These are phyloP conservation scores for Centropristis striata DNA, from an alignment of 2,113 vertebrate species.

Conservation along the genomic window DNA sequence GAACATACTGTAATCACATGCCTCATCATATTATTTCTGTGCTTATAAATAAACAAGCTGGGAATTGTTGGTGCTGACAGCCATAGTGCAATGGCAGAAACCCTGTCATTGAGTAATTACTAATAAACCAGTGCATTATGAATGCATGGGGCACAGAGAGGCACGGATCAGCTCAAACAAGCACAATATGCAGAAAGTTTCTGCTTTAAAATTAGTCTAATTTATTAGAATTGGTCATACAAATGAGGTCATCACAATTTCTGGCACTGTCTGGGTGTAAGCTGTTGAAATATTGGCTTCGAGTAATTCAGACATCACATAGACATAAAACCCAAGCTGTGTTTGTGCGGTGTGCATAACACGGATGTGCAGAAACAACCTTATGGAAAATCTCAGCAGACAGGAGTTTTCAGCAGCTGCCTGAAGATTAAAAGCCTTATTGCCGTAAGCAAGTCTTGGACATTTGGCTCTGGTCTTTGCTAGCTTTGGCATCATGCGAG, in stretches of 20 bases:
- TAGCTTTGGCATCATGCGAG: slow-evolving; percentile 44
- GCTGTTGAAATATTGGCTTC: slow-evolving; percentile 45
- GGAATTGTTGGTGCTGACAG: slow-evolving; percentile 22
- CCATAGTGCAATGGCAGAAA: slow-evolving; percentile 29
- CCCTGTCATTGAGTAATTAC: slow-evolving; percentile 48
- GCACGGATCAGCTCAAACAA: slow-evolving; percentile 26
- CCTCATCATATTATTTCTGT: slow-evolving; percentile 58
- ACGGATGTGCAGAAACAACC: slow-evolving; percentile 17
- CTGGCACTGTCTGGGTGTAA: slow-evolving; percentile 31
- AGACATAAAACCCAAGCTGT: slow-evolving; percentile 34
- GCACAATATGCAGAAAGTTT: slow-evolving; percentile 27
- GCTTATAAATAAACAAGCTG: slow-evolving; percentile 44
- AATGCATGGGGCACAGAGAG: slow-evolving; percentile 26
- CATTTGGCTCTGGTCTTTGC: slow-evolving; percentile 31
- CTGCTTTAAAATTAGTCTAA: slow-evolving; percentile 36
- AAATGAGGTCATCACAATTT: slow-evolving; percentile 54
- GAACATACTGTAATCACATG: slow-evolving; percentile 55
- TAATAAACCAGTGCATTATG: slow-evolving; percentile 44
- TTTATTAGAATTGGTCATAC: slow-evolving; percentile 43
- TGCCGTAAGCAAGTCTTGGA: slow-evolving; percentile 41
- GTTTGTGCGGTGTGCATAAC: slow-evolving; percentile 33
- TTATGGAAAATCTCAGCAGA: slow-evolving; percentile 45
- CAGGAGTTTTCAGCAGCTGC: slow-evolving; percentile 43
- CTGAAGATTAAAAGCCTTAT: slow-evolving; percentile 64
- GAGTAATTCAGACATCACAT: slow-evolving; percentile 49